Evolutionary conservation across 2,113 vertebrate species (phyloP), one percentile per base, ranked within the genome.

Genomic region (Lophura nycthemera): DNA sequence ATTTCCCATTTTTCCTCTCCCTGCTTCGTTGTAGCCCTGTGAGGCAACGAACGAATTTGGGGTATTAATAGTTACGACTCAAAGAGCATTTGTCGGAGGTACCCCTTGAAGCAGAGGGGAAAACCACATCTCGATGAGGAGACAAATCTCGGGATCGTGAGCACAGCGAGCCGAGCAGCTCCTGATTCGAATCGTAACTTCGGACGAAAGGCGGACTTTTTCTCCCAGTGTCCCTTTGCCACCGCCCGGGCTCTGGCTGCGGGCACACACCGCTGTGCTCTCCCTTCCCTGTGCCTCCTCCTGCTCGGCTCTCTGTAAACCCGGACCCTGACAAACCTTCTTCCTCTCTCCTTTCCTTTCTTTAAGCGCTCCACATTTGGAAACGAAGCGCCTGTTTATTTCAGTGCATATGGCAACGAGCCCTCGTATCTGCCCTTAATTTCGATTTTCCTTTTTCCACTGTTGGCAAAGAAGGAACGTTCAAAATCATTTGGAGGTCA

Each of bases 401-500:
- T 56, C 77, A 11, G 7, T 67, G 82, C 57, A 59, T 76, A 52
- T 4, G 3, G 56, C 84, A 89, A 86, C 8, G 36, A 79, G 52
- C 78, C 78, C 9, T 87, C 78, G 40, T 81, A 85, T 95, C 71
- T 88, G 72, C 89, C 87, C 84, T 92, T 92, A 94, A 93, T 93
- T 92, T 85, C 43, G 72, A 85, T 54, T 54, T 29, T 30, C 52
- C 52, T 54, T 17, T 29, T 27, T 29, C 27, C 27, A 30, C 52
- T 54, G 27, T 29, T 29, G 52, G 52, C 15, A 93, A 94, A 19
- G 89, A 45, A 75, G 63, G 74, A 80, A 93, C 73, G 83, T 88
- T 86, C 75, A 75, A 86, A 73, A 75, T 91, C 95, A 96, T 96
- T 97, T 95, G 86, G 93, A 94, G 96, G 95, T 96, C 93, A 91